These are phyloP conservation scores for Strix uralensis DNA, from an alignment of 2,113 vertebrate species.

Conservation along the genomic window DNA sequence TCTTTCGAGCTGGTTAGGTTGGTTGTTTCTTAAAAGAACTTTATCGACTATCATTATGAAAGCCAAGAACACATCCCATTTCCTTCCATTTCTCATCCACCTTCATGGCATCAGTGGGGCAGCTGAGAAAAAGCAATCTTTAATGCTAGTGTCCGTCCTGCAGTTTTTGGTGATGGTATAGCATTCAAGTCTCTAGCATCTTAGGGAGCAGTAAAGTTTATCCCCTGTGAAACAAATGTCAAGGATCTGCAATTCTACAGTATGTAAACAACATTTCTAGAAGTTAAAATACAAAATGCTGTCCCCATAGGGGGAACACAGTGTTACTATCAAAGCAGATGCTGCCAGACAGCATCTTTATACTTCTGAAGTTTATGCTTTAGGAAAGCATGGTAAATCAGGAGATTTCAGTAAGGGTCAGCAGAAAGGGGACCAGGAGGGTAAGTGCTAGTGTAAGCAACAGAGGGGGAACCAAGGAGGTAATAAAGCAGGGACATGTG, in stretches of 20 bases:
- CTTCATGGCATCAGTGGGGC: background rate
- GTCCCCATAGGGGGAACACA: background rate
- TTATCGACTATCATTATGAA: background rate
- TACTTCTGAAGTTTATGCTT: background rate
- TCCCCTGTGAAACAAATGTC: background rate
- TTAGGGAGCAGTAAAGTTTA: background rate
- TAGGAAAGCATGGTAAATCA: background rate
- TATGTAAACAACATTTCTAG: background rate
- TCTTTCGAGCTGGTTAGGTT: background rate
- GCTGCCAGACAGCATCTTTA: background rate
- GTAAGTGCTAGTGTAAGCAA: background rate
- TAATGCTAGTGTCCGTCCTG: background rate
- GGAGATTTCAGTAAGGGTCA: background rate
- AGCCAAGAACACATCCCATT: background rate
- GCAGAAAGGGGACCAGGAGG: background rate
- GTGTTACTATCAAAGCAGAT: background rate
- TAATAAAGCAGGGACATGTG: background rate
- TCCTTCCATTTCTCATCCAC: background rate
- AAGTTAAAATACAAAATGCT: background rate
- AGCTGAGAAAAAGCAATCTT: background rate
- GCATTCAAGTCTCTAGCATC: background rate
- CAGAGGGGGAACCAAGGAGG: background rate
- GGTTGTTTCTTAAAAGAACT: background rate
- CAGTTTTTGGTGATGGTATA: background rate
- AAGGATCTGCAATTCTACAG: background rate